Base-by-base conservation (phyloP, 2,113 vertebrate genomes). In the Chaetodon auriga region DNA sequence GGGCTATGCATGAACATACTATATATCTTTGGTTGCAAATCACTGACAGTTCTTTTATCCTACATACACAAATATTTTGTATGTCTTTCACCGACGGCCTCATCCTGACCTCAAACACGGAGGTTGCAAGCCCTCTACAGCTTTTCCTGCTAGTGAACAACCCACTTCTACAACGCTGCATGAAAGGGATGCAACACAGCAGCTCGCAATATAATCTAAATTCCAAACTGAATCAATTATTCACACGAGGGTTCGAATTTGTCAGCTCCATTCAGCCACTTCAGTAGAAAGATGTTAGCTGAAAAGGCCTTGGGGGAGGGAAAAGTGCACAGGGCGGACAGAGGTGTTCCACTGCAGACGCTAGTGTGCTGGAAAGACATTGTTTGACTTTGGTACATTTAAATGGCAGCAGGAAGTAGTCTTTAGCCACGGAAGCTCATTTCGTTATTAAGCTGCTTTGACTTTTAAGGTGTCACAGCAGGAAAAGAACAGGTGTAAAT, bases 181-280 rank as follows among this genome's bases (percentile, higher is more conserved):
- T 75, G 30, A 62, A 49, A 35, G 62, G 46, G 21, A 38, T 38
- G 30, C 30, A 49, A 18, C 41, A 13, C 11, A 43, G 62, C 16
- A 73, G 23, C 49, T 57, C 1, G 2, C 68, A 36, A 10, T 14
- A 8, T 36, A 9, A 57, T 58, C 35, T 19, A 8, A 79, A 64
- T 41, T 64, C 73, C 61, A 64, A 64, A 64, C 23, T 23, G 38
- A 46, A 80, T 80, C 18, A 73, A 30, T 73, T 49, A 81, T 81
- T 81, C 10, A 81, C 11, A 61, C 10, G 23, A 30, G 35, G 30
- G 53, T 53, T 68, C 66, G 53, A 65, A 43, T 43, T 66, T 81
- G 45, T 60, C 54, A 23, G 19, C 46, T 54, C 54, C 23, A 23
- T 61, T 81, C 71, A 75, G 36, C 36, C 36, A 18, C 55, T 21